phyloP scores from a whole-genome alignment of 2,797 vertebrate species.

The Syndactyla subalaris region DNA sequence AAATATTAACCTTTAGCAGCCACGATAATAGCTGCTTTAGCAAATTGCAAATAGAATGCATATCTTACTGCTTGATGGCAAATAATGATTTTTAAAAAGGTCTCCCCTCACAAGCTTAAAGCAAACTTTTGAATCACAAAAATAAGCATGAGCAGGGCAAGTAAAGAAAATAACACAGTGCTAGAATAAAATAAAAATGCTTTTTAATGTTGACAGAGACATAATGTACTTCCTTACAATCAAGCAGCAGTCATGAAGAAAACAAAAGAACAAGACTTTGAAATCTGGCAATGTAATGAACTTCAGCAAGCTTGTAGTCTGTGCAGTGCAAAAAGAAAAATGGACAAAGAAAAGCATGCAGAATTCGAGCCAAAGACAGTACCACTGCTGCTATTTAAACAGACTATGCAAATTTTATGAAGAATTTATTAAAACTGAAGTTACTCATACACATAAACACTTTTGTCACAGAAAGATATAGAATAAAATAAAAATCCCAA shows the following conservation, averaged over 20 bases:
- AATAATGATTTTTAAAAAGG: neutral
- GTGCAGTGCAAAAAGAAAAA: neutral
- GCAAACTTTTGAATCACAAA: neutral
- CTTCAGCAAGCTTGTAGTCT: neutral
- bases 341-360: no score
- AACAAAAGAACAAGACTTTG: neutral
- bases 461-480: neutral
- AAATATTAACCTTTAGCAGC: neutral
- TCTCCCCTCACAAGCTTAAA: neutral
- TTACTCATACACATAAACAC: neutral
- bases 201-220: neutral
- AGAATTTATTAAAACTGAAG: neutral
- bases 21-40: neutral
- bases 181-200: neutral
- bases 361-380: neutral
- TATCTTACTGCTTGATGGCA: neutral
- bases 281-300: neutral
- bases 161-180: neutral
- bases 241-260: neutral
- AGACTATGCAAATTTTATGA: neutral
- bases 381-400: neutral
- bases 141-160: neutral
- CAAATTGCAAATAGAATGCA: neutral
- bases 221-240: neutral
- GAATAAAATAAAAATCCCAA: neutral